Percentiles rank a stretch among this genome's conserved stretches.
These are phyloP conservation scores for Melinaea menophilus DNA, from an alignment of 2,888 invertebrate species.

Conservation along the genomic window DNA sequence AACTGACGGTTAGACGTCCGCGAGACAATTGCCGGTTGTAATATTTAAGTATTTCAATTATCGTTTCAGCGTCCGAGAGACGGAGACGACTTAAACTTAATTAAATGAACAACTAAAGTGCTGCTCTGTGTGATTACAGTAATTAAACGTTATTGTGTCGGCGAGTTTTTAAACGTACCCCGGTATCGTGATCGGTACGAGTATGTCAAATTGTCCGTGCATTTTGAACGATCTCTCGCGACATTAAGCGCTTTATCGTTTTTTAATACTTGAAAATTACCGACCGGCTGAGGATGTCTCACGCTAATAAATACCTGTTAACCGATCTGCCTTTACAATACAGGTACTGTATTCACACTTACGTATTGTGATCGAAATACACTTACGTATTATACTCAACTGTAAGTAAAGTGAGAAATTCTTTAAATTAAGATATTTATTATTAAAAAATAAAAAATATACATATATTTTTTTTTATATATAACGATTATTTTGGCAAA, in stretches of 20 bases:
- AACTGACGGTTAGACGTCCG: no score
- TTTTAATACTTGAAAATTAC: conserved; percentile 57
- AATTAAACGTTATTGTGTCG: conserved; percentile 11
- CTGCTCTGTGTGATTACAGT: conserved; percentile 2
- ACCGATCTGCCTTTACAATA: conserved; percentile 8
- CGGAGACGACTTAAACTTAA: background rate
- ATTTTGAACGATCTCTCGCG: conserved; percentile 50
- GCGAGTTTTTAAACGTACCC: conserved; percentile 17
- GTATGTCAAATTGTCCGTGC: conserved; percentile 49
- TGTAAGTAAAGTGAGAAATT: no score
- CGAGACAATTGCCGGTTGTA: no score
- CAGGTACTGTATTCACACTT: no score
- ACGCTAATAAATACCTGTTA: conserved; percentile 26
- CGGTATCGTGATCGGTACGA: conserved; percentile 32
- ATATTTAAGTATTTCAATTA: no score
- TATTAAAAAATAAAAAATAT: no score
- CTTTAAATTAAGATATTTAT: no score
- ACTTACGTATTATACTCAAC: no score
- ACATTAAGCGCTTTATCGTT: conserved; percentile 56
- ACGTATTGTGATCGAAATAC: no score
- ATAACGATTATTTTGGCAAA: no score
- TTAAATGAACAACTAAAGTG: background rate
- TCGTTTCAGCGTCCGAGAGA: background rate
- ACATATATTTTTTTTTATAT: no score
- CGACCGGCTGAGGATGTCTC: conserved; percentile 35